Percentiles rank a stretch among this genome's conserved stretches.
Conservation (phyloP, 2,797 vertebrate genomes). For the Setipinna tenuifilis region DNA sequence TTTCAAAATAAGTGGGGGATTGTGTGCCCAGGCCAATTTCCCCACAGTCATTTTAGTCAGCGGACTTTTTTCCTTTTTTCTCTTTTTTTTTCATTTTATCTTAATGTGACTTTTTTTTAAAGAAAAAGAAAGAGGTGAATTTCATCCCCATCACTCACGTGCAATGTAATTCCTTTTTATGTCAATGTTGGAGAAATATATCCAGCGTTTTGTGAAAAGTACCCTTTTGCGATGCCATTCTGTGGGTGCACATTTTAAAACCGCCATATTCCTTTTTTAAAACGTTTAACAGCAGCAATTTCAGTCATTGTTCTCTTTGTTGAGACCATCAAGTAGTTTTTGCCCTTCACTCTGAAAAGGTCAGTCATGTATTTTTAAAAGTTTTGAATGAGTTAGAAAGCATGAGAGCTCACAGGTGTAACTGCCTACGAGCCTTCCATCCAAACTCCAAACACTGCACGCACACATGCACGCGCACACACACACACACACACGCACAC, state of each 20-base stretch:
- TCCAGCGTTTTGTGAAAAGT: not conserved
- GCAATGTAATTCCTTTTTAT: not conserved
- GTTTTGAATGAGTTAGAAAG: not conserved
- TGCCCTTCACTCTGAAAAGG: not conserved
- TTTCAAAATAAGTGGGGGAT: slow-evolving; percentile 66
- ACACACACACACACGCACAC: no score
- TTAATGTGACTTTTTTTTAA: not conserved
- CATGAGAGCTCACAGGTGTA: not conserved
- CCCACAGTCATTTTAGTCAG: not conserved
- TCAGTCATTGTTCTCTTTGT: slow-evolving; percentile 1
- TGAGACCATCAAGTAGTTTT: not conserved
- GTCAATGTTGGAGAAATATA: slow-evolving; percentile 6
- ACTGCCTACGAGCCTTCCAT: not conserved
- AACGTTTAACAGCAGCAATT: not conserved
- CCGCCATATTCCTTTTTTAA: not conserved
- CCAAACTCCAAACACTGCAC: not conserved
- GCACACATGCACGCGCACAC: not conserved
- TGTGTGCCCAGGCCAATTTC: slow-evolving; percentile 69
- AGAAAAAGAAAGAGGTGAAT: not conserved
- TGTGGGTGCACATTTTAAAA: not conserved
- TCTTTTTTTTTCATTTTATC: not conserved
- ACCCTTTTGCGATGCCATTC: not conserved
- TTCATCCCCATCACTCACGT: not conserved
- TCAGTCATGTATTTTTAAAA: not conserved
- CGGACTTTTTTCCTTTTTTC: not conserved